phyloP scores from a whole-genome alignment of 2,797 vertebrate species.

The Phrynocephalus vlangalii region DNA sequence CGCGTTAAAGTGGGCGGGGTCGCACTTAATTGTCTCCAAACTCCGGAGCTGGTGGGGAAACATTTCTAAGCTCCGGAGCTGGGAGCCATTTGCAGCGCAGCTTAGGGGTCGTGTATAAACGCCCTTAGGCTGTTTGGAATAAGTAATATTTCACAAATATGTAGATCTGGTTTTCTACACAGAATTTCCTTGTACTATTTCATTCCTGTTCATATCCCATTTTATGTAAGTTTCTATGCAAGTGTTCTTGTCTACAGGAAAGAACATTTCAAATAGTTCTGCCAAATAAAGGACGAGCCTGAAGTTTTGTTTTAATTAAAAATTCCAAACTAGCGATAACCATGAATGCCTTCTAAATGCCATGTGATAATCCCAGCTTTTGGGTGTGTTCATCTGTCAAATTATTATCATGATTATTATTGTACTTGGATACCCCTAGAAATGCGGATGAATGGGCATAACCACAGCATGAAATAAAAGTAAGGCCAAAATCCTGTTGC shows the following conservation, averaged over 20 bases:
- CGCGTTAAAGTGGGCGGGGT: too few species aligned
- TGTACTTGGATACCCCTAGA: background rate
- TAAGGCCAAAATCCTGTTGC: too few species aligned
- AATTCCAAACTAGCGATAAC: background rate
- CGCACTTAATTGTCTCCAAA: too few species aligned
- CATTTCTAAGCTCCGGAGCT: too few species aligned
- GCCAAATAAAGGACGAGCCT: constrained; percentile 5
- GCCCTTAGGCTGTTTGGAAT: too few species aligned
- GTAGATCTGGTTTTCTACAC: background rate
- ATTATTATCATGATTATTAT: too few species aligned
- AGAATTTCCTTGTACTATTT: background rate
- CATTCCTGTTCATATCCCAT: background rate
- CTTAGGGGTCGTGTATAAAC: too few species aligned
- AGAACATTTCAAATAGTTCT: background rate
- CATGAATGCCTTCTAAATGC: background rate
- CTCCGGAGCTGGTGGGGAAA: too few species aligned
- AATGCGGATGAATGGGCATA: background rate
- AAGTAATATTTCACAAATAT: background rate
- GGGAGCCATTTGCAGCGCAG: too few species aligned
- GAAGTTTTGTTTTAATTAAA: constrained; percentile 25
- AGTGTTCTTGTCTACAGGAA: background rate
- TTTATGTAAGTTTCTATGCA: background rate
- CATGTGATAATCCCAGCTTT: background rate
- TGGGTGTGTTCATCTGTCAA: background rate
- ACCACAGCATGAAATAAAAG: background rate